These are phyloP conservation scores for Trematocara marginatum DNA, from an alignment of 2,113 vertebrate species.

Conservation along the genomic window DNA sequence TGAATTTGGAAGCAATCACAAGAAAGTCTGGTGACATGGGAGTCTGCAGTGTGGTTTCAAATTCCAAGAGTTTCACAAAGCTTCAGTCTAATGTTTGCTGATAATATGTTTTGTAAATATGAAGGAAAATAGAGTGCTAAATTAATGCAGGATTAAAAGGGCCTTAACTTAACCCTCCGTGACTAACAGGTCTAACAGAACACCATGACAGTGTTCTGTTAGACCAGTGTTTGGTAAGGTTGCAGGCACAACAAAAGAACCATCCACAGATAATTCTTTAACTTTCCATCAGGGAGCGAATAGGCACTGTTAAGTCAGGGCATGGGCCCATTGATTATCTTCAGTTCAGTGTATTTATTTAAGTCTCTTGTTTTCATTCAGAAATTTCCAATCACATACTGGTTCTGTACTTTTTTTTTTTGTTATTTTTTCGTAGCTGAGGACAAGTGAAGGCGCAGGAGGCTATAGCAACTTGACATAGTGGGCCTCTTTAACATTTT, in stretches of 20 bases:
- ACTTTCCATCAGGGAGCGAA: not conserved
- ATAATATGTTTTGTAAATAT: not conserved
- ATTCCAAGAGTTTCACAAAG: not conserved
- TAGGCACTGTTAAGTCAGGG: not conserved
- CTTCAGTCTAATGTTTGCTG: fast-evolving
- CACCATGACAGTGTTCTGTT: not conserved
- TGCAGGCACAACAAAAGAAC: not conserved
- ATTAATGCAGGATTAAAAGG: not conserved
- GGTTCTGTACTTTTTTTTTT: not conserved
- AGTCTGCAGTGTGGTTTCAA: not conserved
- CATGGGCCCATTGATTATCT: not conserved
- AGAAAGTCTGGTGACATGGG: not conserved
- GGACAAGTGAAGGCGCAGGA: not conserved
- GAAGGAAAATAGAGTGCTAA: not conserved
- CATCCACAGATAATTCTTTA: not conserved
- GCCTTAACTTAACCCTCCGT: not conserved
- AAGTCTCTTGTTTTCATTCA: not conserved
- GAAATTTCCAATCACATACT: not conserved
- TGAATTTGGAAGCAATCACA: not conserved
- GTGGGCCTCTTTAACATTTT: not conserved
- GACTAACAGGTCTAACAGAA: not conserved
- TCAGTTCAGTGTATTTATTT: not conserved
- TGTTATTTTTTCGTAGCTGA: fast-evolving
- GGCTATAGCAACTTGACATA: not conserved
- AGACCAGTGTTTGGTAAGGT: not conserved